Evolutionary conservation across 2,113 vertebrate species (phyloP), one percentile per base, ranked within the genome.

Genomic region (Gavia stellata): DNA sequence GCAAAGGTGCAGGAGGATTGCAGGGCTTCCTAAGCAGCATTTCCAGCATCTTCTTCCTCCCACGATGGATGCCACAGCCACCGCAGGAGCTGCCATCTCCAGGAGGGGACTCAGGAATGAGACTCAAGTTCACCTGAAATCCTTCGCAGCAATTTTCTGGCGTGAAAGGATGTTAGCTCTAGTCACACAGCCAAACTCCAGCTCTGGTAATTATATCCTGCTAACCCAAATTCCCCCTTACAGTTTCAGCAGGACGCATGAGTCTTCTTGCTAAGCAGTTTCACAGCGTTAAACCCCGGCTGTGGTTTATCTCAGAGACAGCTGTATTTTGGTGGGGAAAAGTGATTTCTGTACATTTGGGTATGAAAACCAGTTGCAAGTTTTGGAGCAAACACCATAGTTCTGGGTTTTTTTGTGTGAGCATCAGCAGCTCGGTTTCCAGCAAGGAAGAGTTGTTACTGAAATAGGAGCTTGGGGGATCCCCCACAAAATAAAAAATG

Each of bases 21-120:
- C 45, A 62, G 42, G 25, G 14, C 50, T 92, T 90, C 63, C 58
- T 33, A 63, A 88, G 68, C 15, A 63, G 17, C 23, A 28, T 42
- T 90, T 87, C 31, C 50, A 95, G 79, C 15, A 26, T 33, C 56
- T 59, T 55, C 36, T 65, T 86, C 50, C 33, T 75, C 61, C 44
- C 62, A 38, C 0, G 0, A 20, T 5, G 8, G 63, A 78, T 17
- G n/a, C 15, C 50, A 45, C 33, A 53, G 34, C 10, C 20, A 2
- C n/a, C 0, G 0, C 0, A 0, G 83, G 52, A 93, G 55, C 38
- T 93, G 83, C 49, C 83, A 49, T 49, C n/a, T 81, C 78, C 23
- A 20, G 28, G 79, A 59, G 33, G 16, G 50, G 56, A 33, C 45
- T 66, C 29, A 28, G 38, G n/a, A 81, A 16, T 2, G 3, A 81